Base-by-base conservation (phyloP, 2,113 vertebrate genomes). In the Nothoprocta pentlandii region DNA sequence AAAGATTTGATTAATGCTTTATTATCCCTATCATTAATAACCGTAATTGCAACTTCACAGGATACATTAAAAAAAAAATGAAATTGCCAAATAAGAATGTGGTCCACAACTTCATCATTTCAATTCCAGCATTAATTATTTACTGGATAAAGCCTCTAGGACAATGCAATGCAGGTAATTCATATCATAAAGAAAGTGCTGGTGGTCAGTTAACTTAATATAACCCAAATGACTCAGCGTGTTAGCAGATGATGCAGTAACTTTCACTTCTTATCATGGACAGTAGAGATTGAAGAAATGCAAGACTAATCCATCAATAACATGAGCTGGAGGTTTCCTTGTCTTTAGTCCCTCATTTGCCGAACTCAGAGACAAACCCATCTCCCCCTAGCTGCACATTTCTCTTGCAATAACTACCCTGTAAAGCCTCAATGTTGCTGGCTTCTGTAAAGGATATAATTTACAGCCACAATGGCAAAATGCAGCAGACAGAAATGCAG, bases 71-170 rank as follows among this genome's bases (percentile, higher is more conserved):
- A 34, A 67, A 23, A 20, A 23, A 53, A 80, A 58, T 96, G 91
- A 93, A 91, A 92, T 9, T 56, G 5, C 20, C 3, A 75, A 42
- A 73, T 84, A 77, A 82, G 61, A 90, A 90, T 80, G 15, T 34
- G 44, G 47, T 86, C 78, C 90, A 69, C 66, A 78, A 92, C 42
- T 89, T 97, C 94, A 96, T 97, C 77, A 90, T 97, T 97, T 97
- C 30, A 80, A 93, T 97, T 97, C 64, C 92, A 94, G 97, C 96
- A 97, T 97, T 96, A 98, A 97, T 97, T 97, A 97, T 98, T 97
- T 97, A 96, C 97, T 47, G 59, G 77, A 85, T 94, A 70, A 94
- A 98, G 96, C 89, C 96, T 96, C 79, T 93, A 83, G 91, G 90
- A 73, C 81, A 96, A 70, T 95, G 97, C 95, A 96, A 88, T 92